A percentile compares a stretch with the other conserved stretches of the same genome.
Evolutionary conservation across 2,113 vertebrate genomes (phyloP).

Genomic region (Cairina moschata): DNA sequence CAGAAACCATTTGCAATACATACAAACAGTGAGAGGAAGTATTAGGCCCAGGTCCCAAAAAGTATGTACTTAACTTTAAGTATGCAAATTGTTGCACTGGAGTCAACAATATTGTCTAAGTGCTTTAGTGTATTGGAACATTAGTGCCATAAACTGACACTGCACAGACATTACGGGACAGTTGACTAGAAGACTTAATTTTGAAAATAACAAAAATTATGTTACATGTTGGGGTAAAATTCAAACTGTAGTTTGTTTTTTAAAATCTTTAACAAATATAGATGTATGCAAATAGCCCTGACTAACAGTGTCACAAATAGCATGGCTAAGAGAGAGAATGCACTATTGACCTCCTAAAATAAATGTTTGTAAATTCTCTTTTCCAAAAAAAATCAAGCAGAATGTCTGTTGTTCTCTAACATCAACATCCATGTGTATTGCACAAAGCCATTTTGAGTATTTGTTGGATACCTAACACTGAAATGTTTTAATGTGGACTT

Average conservation of each 20-base stretch:
- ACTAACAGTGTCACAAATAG: slow-evolving; percentile 28
- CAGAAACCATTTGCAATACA: slow-evolving; percentile 47
- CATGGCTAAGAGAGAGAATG: slow-evolving; percentile 33
- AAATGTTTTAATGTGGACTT: slow-evolving; percentile 36
- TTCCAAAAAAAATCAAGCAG: slow-evolving; percentile 43
- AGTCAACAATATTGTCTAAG: slow-evolving; percentile 20
- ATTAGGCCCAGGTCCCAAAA: slow-evolving; percentile 46
- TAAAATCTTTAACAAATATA: neutral
- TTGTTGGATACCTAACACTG: slow-evolving; percentile 38
- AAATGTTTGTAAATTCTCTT: slow-evolving; percentile 77
- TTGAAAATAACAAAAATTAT: neutral
- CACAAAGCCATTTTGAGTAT: slow-evolving; percentile 26
- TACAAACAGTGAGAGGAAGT: slow-evolving; percentile 33
- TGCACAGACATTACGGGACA: neutral
- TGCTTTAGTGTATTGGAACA: neutral
- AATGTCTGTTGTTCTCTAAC: slow-evolving; percentile 33
- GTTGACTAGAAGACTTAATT: neutral
- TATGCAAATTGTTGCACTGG: slow-evolving; percentile 40
- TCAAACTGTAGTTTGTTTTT: neutral
- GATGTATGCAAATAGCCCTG: neutral
- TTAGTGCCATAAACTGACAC: neutral
- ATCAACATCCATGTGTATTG: slow-evolving; percentile 60
- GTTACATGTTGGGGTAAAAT: neutral
- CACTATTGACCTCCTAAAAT: slow-evolving; percentile 67
- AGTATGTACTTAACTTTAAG: slow-evolving; percentile 21